These are phyloP conservation scores for Turdus rufiventris DNA, from an alignment of 2,113 vertebrate genomes.

Conservation along the genomic window DNA sequence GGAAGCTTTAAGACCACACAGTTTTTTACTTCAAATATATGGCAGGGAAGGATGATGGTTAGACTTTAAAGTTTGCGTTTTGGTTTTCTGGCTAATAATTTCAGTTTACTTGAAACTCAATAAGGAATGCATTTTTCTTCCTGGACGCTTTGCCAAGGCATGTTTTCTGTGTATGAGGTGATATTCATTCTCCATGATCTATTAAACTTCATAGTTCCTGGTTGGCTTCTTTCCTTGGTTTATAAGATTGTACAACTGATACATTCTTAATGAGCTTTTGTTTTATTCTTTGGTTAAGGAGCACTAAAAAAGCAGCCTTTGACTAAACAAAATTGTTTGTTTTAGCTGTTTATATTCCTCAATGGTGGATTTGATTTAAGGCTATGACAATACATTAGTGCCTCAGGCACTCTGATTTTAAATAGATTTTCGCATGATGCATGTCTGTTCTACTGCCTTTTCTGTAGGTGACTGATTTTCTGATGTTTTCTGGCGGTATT, in stretches of 20 bases:
- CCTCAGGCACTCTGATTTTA: neutral
- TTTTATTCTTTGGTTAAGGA: neutral
- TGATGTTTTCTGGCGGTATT: neutral
- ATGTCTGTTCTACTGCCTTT: neutral
- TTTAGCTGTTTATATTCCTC: neutral
- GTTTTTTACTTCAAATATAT: neutral
- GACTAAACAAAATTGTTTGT: neutral
- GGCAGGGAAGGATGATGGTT: neutral
- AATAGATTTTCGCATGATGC: neutral
- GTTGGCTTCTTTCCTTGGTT: neutral
- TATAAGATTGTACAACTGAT: neutral
- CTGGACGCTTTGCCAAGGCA: neutral
- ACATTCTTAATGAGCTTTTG: neutral
- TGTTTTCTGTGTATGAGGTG: conserved; percentile 3
- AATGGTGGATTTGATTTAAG: neutral
- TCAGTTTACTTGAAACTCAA: neutral
- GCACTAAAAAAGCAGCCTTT: neutral
- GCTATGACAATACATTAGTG: neutral
- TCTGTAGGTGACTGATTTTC: neutral
- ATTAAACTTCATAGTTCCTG: neutral
- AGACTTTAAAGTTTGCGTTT: neutral
- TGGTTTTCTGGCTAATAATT: neutral
- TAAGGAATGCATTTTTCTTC: neutral
- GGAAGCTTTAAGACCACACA: neutral
- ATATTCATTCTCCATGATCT: neutral